Evolutionary conservation across 2,888 invertebrate species (phyloP), one percentile per base, ranked within the genome.

Genomic region (Habroteleia sp.): DNA sequence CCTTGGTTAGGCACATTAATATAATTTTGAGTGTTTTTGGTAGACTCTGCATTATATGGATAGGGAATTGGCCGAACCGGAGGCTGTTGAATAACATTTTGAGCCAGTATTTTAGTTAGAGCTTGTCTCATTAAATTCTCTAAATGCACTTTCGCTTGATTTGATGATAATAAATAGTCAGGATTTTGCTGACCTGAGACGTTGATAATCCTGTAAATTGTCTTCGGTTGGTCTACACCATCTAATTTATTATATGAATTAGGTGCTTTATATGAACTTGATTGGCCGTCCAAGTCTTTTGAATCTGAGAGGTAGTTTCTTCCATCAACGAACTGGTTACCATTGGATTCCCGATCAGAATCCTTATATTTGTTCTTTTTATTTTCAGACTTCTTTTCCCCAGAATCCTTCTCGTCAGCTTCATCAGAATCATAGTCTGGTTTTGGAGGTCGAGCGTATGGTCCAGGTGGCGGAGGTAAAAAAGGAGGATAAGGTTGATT

Each of bases 101-200:
- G 86, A 0, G 81, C 77, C 8, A 87, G 14, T 1, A 86, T 33
- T 41, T 82, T 85, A 0, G 81, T 77, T 39, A 87, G 42, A 0
- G 83, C 80, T 46, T 85, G 86, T 1, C 81, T 80, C 84, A 85
- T 85, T 0, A 86, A 48, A 14, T 86, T 85, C 17, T 88, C 87
- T 11, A 87, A 29, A 2, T 85, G 86, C 17, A 83, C 83, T 13
- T 72, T 73, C 0, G 71, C 74, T 11, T 71, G 42, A 14, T 42
- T 60, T 0, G 71, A 48, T 1, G 68, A 39, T 8, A 85, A 13
- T 1, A 82, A 77, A 37, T 83, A 85, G 23, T 86, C 83, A 0
- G 79, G 76, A 4, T 79, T 77, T 0, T 83, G 84, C 25, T 85
- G 85, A 0, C 81, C 83, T 0, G 81, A 80, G 0, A 87, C 78